Percentiles rank a stretch among this genome's conserved stretches.
Conservation (phyloP, 2,888 invertebrate species). For the Apoderus coryli region DNA sequence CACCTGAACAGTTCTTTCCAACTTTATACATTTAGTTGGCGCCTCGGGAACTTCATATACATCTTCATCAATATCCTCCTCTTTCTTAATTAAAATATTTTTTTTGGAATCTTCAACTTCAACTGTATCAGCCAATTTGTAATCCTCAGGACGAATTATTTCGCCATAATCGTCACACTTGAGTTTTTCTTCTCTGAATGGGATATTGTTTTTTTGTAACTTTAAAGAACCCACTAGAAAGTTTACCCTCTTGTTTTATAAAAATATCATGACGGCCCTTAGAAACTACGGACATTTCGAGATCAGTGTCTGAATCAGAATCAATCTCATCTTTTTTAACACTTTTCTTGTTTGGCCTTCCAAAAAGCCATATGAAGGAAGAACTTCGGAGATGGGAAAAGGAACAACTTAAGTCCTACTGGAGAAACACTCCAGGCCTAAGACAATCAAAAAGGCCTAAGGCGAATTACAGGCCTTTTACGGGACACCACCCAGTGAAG, state of each 20-base stretch:
- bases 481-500: too few species aligned
- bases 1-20: constrained; percentile 59
- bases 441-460: too few species aligned
- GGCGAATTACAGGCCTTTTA: too few species aligned
- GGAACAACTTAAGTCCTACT: too few species aligned
- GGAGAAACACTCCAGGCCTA: too few species aligned
- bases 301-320: constrained; percentile 72
- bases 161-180: constrained; percentile 94
- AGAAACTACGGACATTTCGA: constrained; percentile 66
- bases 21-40: constrained; percentile 79
- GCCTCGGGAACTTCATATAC: constrained; percentile 47
- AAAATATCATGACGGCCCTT: constrained; percentile 79
- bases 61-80: constrained; percentile 44
- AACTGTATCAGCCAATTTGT: constrained; percentile 59
- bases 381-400: too few species aligned
- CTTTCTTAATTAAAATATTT: constrained; percentile 46
- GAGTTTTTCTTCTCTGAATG: constrained; percentile 81
- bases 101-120: constrained; percentile 58
- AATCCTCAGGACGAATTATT: constrained; percentile 84
- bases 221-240: constrained; percentile 67
- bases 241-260: constrained; percentile 55
- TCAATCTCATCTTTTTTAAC: too few species aligned
- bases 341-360: too few species aligned
- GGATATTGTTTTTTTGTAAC: constrained; percentile 84
- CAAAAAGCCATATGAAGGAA: too few species aligned